phyloP scores from a whole-genome alignment of 2,797 vertebrate species.

The Sitta carolinensis region DNA sequence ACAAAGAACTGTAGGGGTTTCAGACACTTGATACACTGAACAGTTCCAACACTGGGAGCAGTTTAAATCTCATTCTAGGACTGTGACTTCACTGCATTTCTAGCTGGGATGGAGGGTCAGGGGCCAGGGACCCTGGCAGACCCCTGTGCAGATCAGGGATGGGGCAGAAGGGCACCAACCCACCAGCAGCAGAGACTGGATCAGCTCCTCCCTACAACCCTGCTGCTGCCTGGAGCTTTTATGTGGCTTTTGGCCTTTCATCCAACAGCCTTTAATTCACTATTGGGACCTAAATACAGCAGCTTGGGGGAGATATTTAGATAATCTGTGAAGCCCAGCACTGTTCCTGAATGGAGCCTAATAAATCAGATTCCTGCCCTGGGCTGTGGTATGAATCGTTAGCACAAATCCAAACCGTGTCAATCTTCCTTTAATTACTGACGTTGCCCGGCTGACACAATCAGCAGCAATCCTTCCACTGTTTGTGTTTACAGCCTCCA shows the following conservation, averaged over 20 bases:
- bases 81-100: neutral
- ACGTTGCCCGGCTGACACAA: neutral
- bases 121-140: neutral
- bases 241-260: neutral
- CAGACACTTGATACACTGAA: neutral
- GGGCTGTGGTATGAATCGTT: neutral
- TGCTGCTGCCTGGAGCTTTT: neutral
- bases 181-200: neutral
- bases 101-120: neutral
- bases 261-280: neutral
- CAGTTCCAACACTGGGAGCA: neutral
- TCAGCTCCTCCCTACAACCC: neutral
- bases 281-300: neutral
- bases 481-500: neutral
- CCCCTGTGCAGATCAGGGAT: neutral
- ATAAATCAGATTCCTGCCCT: neutral
- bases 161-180: neutral
- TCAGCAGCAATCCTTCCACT: neutral
- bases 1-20: neutral
- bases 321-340: neutral
- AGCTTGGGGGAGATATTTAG: neutral
- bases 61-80: neutral
- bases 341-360: neutral
- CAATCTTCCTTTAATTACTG: conserved; percentile 5
- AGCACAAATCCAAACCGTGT: neutral